Conservation (phyloP, 2,888 invertebrate genomes). For the Digitonthophagus gazella region DNA sequence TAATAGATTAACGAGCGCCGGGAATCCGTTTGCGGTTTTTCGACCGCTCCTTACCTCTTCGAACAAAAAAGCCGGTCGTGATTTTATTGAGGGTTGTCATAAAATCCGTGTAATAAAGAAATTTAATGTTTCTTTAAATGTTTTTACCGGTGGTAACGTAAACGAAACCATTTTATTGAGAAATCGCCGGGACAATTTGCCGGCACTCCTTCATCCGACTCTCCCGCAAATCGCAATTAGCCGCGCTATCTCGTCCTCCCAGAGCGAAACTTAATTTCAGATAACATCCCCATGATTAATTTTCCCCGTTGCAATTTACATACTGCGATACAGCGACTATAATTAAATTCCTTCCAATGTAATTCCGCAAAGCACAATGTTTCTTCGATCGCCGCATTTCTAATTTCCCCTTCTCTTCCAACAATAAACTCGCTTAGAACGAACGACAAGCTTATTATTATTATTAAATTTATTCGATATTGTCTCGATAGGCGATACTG, state of each 20-base stretch:
- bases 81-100: not conserved
- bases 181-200: not conserved
- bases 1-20: not conserved
- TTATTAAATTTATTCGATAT: no score
- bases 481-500: no score
- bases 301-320: not conserved
- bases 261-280: not conserved
- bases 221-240: not conserved
- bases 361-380: no score
- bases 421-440: no score
- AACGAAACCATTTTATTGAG: not conserved
- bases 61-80: no score
- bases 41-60: not conserved
- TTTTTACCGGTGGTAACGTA: no score
- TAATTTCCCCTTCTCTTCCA: no score
- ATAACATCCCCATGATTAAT: not conserved
- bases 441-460: no score
- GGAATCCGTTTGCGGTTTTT: not conserved
- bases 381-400: no score
- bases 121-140: no score
- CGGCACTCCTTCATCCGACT: not conserved
- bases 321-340: not conserved
- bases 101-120: not conserved
- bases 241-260: not conserved
- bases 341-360: not conserved